Evolutionary conservation across 2,113 vertebrate species (phyloP).

Genomic region (Engraulis encrasicolus): DNA sequence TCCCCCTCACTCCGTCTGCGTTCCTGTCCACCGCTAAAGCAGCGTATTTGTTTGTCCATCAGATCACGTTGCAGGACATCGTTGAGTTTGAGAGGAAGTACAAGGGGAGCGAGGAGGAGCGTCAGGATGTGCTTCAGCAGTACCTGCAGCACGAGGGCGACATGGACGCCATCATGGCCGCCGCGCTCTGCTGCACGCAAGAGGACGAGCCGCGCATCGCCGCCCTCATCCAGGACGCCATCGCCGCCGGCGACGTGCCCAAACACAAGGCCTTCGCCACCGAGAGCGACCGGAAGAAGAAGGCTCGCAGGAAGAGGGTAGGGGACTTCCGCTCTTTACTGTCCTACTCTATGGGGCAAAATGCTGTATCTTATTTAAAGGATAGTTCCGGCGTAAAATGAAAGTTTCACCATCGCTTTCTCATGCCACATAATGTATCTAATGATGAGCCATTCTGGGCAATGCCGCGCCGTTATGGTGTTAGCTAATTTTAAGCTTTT

Average conservation of each 20-base stretch:
- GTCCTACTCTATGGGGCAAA: too few species aligned
- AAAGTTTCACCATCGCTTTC: too few species aligned
- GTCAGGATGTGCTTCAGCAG: constrained; percentile 74
- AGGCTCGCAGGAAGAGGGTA: constrained; percentile 79
- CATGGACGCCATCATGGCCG: constrained; percentile 83
- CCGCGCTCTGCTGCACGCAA: constrained; percentile 75
- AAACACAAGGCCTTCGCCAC: constrained; percentile 74
- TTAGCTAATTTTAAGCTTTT: too few species aligned
- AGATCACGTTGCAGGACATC: constrained; percentile 84
- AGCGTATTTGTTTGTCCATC: too few species aligned
- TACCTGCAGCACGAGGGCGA: constrained; percentile 82
- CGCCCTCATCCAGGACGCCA: constrained; percentile 73
- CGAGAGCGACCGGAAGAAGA: constrained; percentile 76
- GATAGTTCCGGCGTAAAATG: neutral
- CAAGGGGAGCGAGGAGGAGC: constrained; percentile 80
- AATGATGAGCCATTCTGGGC: too few species aligned
- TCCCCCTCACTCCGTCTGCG: too few species aligned
- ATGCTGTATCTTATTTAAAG: too few species aligned
- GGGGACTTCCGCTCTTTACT: neutral
- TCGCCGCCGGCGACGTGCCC: constrained; percentile 72
- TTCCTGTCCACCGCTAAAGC: too few species aligned
- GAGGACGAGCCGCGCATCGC: constrained; percentile 82
- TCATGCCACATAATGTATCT: too few species aligned
- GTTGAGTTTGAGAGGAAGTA: constrained; percentile 81
- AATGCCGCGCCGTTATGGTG: too few species aligned